phyloP scores from a whole-genome alignment of 2,113 vertebrate genomes.

The Otolemur garnettii region DNA sequence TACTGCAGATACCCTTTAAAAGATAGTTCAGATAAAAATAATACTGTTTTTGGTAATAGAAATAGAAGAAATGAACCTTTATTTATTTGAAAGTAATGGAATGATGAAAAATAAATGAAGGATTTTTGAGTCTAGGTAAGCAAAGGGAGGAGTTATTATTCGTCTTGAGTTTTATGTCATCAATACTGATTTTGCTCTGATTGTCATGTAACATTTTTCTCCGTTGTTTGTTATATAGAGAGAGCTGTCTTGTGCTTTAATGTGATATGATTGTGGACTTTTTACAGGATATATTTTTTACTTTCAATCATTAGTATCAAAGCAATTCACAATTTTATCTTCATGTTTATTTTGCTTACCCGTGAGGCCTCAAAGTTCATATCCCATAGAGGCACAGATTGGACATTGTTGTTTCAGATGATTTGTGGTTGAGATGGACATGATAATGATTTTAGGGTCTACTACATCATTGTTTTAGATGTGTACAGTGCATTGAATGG shows the following conservation, averaged over 20 bases:
- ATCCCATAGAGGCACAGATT: not conserved
- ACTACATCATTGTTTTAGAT: not conserved
- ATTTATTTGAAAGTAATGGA: conserved; percentile 39
- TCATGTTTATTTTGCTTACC: conserved; percentile 7
- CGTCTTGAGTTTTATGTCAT: conserved; percentile 2
- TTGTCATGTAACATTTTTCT: not conserved
- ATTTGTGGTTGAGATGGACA: not conserved
- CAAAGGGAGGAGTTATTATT: not conserved
- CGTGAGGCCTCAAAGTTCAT: not conserved
- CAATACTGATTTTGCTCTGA: not conserved
- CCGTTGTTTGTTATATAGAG: not conserved
- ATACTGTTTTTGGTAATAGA: not conserved
- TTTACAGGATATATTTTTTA: conserved; percentile 45
- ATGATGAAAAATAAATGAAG: conserved; percentile 42
- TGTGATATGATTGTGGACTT: conserved; percentile 13
- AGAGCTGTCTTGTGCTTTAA: not conserved
- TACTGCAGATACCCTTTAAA: not conserved
- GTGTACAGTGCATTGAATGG: not conserved
- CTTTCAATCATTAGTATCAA: not conserved
- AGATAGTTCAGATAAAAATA: conserved; percentile 32
- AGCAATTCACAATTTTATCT: not conserved
- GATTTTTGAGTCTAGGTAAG: not conserved
- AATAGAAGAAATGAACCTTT: not conserved
- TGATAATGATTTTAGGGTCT: not conserved
- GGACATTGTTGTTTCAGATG: not conserved